Conservation (phyloP, 2,113 vertebrate species). For the human region GRCh38 chr19:748501-749000, state of each 20-base stretch:
- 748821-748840: not conserved
- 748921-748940: too few species aligned
- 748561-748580: accelerated
- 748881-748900: too few species aligned
- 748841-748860: not conserved
- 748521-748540: not conserved
- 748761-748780: accelerated
- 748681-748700: not conserved
- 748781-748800: not conserved
- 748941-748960: too few species aligned
- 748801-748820: not conserved
- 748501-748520: not conserved
- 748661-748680: not conserved
- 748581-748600: not conserved
- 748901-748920: too few species aligned
- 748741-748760: accelerated
- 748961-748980: too few species aligned
- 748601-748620: not conserved
- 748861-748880: too few species aligned
- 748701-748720: accelerated
- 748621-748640: not conserved
- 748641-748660: not conserved
- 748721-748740: not conserved
- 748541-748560: not conserved
- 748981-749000: too few species aligned